phyloP scores from a whole-genome alignment of 2,797 vertebrate species.

The Amblyraja radiata region DNA sequence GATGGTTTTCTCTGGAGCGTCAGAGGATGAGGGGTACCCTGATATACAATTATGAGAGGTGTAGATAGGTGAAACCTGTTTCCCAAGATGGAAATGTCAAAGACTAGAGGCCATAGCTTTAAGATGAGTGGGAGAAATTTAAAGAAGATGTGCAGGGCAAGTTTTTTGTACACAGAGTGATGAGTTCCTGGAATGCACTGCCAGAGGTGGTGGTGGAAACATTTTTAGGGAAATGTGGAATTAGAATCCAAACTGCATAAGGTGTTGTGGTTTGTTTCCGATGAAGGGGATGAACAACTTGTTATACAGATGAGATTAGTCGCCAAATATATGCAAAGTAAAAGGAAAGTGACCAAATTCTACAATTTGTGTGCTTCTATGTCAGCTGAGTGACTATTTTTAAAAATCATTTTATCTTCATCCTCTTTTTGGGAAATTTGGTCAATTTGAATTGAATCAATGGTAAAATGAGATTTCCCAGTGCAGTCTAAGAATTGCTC shows the following conservation, averaged over 20 bases:
- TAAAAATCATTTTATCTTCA: background rate
- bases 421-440: background rate
- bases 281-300: background rate
- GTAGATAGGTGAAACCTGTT: too few relatives aligned
- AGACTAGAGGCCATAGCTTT: too few relatives aligned
- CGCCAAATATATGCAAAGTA: background rate
- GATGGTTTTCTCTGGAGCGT: too few relatives aligned
- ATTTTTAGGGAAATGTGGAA: background rate
- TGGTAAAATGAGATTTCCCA: background rate
- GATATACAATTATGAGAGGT: too few relatives aligned
- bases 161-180: too few relatives aligned
- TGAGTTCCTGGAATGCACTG: too few relatives aligned
- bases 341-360: background rate
- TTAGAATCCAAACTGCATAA: background rate
- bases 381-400: background rate
- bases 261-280: background rate
- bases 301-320: background rate
- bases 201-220: background rate
- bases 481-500: background rate
- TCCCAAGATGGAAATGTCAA: too few relatives aligned
- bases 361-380: background rate
- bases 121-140: too few relatives aligned
- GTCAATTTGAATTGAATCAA: background rate
- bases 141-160: too few relatives aligned
- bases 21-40: too few relatives aligned